Percentiles rank a stretch among this genome's conserved stretches.
Conservation (phyloP, 2,888 invertebrate genomes). For the Dynastes tityus region DNA sequence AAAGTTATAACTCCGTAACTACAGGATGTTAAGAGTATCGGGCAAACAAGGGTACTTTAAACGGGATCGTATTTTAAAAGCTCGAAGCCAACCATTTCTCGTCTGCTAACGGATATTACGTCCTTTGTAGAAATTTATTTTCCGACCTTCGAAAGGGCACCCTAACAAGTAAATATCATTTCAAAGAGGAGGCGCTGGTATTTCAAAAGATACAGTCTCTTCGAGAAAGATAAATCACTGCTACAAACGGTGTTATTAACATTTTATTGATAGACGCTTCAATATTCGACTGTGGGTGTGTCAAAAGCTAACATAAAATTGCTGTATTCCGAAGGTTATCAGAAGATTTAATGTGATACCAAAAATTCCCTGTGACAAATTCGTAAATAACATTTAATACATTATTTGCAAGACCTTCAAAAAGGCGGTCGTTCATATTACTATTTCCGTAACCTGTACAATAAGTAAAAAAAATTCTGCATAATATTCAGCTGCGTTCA, state of each 20-base stretch:
- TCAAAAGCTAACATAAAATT: background rate
- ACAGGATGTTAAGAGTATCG: background rate
- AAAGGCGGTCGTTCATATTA: too few species aligned
- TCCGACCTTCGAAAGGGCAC: slow-evolving; percentile 18
- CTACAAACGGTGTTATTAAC: background rate
- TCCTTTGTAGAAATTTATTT: slow-evolving; percentile 32
- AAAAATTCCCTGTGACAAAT: too few species aligned
- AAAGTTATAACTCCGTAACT: background rate
- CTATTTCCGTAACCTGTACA: too few species aligned
- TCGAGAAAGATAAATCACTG: background rate
- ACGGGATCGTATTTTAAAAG: slow-evolving; percentile 14
- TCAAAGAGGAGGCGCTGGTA: slow-evolving; percentile 20
- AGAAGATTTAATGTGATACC: too few species aligned
- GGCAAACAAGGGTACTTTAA: slow-evolving; percentile 4
- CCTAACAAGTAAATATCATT: slow-evolving; percentile 32
- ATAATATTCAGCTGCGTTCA: too few species aligned
- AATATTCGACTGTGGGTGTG: background rate
- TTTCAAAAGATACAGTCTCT: slow-evolving; percentile 17
- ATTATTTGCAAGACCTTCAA: too few species aligned
- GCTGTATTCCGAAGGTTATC: background rate
- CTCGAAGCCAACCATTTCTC: background rate
- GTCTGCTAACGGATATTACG: slow-evolving; percentile 20
- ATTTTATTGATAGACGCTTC: slow-evolving; percentile 24
- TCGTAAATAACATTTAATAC: too few species aligned
- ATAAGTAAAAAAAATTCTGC: too few species aligned